Base-by-base conservation (phyloP, 2,113 vertebrate species). In the Alouatta palliata region DNA sequence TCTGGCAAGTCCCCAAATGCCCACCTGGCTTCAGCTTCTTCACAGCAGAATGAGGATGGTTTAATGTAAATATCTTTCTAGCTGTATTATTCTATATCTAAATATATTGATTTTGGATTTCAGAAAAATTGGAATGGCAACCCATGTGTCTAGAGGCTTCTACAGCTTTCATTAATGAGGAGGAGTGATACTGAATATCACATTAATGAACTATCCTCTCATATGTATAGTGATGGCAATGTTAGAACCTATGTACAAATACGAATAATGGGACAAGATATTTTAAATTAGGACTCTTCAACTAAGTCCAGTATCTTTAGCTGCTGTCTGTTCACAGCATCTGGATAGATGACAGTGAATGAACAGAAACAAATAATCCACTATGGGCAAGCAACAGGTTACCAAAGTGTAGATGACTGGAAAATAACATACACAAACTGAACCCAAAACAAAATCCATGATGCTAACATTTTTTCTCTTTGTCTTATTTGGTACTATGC, bases 261-360 rank as follows among this genome's bases (percentile, higher is more conserved):
- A n/a, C 49, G 19, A 87, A 84, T 64, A 90, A 97, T 43, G 32
- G 66, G 4, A 56, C 14, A 90, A 80, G 76, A 84, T 83, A 96
- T 79, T 95, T 90, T 89, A 81, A 47, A 61, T 1, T 92, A 61
- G 56, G 45, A 66, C 10, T 89, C 37, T 35, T 6, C 11, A 47
- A 68, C 3, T 30, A 71, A 92, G 54, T 79, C n/a, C 27, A 56
- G 0, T 64, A 91, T 87, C 54, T 97, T 77, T 86, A 40, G n/a
- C 21, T 79, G n/a, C 43, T 93, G 37, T 87, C 66, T 90, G 14
- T 68, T 92, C 35, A 94, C 1, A 82, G 40, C 32, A 89, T 82
- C 90, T 87, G 81, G 79, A 83, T 13, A 91, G 71, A 87, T 73
- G 66, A 66, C 37, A 85, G n/a, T 40, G 35, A 88, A 35, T 40